Base-by-base conservation (phyloP, 2,888 invertebrate species). In the Cynaeus angustus region DNA sequence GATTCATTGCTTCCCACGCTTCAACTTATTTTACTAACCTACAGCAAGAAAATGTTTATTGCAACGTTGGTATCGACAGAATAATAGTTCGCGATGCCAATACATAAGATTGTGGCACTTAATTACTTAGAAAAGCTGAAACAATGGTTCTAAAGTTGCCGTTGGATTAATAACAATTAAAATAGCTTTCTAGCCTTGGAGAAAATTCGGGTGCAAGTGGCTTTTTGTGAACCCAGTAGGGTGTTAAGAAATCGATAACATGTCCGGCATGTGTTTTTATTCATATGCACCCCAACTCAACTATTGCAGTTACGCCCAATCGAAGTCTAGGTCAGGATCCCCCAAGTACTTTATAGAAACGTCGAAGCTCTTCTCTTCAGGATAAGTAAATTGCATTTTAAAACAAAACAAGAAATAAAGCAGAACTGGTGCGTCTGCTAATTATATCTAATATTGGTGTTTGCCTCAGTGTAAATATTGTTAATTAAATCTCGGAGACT, bases 1-100 rank as follows among this genome's bases (percentile, higher is more conserved):
- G 67, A 73, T 72, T 74, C 73, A 72, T 66, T 68, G 28, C 75
- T 75, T 75, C 76, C 76, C 74, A 76, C 76, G 72, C 67, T 64
- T 10, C 30, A 53, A 58, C 41, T 64, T 64, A 70, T 70, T 71
- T 67, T 48, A 71, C 70, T 71, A 71, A 71, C 70, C 70, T 71
- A 71, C 70, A 67, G 67, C 70, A 71, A 67, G 67, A 33, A 56
- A 67, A 71, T 55, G 66, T 71, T 71, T 64, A 67, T 71, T 71
- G 46, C 55, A 53, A 37, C 56, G 41, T 58, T 55, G 46, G 45
- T 37, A 56, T 62, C 62, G 61, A 68, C 68, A 62, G 38, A 64
- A 52, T 64, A 64, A 64, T 64, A 64, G 52, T 64, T 64, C 48
- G 33, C 46, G 9, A 26, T 52, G 30, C 41, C 41, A 46, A 46